Conservation (phyloP, 2,888 invertebrate genomes). For the Athalia circularis region DNA sequence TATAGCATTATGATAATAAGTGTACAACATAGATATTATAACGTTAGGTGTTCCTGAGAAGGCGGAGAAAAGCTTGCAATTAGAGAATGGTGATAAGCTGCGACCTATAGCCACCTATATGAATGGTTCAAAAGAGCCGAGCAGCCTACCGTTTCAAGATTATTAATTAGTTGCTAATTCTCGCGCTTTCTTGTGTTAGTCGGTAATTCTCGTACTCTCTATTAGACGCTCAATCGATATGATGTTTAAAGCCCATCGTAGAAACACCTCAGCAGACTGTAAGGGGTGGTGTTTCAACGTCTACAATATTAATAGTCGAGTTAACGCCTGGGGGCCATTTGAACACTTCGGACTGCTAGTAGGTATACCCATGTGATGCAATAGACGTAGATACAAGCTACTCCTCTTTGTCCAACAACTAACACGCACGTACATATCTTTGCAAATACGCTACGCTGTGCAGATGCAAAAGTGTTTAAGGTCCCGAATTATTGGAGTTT, state of each 20-base stretch:
- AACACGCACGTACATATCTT: too few relatives aligned
- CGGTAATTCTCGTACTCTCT: neutral
- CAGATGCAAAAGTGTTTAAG: constrained; percentile 29
- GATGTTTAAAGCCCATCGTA: constrained; percentile 17
- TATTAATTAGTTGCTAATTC: constrained; percentile 37
- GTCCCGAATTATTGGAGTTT: constrained; percentile 40
- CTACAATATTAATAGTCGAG: constrained; percentile 38
- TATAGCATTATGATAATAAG: too few relatives aligned
- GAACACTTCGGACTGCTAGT: neutral
- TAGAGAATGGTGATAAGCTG: neutral
- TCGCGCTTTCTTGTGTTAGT: constrained; percentile 19
- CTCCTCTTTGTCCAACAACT: too few relatives aligned
- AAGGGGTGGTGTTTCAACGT: constrained; percentile 29
- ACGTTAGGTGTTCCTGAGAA: too few relatives aligned
- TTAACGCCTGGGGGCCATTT: constrained; percentile 29
- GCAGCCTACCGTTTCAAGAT: constrained; percentile 3
- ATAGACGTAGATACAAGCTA: too few relatives aligned
- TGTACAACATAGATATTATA: too few relatives aligned
- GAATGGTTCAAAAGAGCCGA: constrained; percentile 13
- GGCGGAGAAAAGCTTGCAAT: neutral
- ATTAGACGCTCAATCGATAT: constrained; percentile 13
- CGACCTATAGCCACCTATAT: neutral
- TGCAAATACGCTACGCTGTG: too few relatives aligned
- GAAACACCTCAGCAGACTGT: constrained; percentile 11
- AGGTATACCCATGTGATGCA: neutral